These are phyloP conservation scores for Jacana jacana DNA, from an alignment of 2,113 vertebrate genomes.

Conservation along the genomic window DNA sequence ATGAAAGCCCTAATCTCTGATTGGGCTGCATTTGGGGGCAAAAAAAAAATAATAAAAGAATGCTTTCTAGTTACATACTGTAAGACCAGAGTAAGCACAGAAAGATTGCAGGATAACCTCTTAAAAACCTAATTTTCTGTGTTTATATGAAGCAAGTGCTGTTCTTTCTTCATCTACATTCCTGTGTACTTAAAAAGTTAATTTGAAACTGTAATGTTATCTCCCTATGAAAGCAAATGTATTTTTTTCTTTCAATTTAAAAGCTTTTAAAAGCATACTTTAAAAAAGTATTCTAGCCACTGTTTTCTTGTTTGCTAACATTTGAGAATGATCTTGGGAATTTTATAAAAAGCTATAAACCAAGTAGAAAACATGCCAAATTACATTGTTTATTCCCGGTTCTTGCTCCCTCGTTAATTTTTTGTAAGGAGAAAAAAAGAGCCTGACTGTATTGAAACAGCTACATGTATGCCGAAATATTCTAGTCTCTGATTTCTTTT, in stretches of 20 bases:
- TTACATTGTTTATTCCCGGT: not conserved
- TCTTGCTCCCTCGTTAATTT: not conserved
- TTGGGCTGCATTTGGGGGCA: not conserved
- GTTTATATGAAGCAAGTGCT: not conserved
- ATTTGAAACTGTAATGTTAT: slow-evolving; percentile 6
- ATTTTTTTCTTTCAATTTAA: not conserved
- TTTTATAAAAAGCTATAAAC: slow-evolving; percentile 44
- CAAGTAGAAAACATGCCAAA: not conserved
- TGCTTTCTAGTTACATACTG: not conserved
- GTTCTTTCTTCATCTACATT: not conserved
- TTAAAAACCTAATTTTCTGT: not conserved
- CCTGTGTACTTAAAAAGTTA: not conserved
- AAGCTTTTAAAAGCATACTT: slow-evolving; percentile 17
- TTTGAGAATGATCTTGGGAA: not conserved
- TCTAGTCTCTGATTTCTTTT: not conserved
- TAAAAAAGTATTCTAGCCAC: not conserved
- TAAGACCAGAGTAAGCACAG: not conserved
- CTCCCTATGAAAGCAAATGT: not conserved
- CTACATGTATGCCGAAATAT: not conserved
- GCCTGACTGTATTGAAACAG: not conserved
- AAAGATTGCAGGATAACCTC: not conserved
- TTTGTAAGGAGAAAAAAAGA: not conserved
- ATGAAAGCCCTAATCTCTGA: not conserved
- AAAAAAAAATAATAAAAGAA: not conserved
- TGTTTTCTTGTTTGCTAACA: slow-evolving; percentile 13